A percentile compares a stretch with the other conserved stretches of the same genome.
Evolutionary conservation across 2,797 vertebrate species (phyloP).

Genomic region (Rhabdophis nuchalis): DNA sequence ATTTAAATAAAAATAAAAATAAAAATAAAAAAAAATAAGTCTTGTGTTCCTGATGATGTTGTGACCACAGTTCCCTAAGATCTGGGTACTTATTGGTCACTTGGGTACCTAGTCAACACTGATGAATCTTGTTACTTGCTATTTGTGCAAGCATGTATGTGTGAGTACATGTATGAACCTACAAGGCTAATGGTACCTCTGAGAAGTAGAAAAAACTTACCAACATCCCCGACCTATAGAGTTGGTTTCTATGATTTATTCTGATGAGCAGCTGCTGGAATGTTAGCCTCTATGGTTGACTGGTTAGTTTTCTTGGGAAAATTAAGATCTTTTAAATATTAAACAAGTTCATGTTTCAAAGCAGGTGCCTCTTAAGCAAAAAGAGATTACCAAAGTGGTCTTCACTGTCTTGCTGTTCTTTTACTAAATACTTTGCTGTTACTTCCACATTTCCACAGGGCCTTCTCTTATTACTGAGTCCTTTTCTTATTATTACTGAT

Average conservation of each 20-base stretch:
- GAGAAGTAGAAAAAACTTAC: background rate
- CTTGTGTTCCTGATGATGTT: background rate
- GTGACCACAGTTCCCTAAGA: background rate
- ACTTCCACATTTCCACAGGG: background rate
- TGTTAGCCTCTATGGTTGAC: background rate
- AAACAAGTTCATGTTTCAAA: background rate
- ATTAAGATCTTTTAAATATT: background rate
- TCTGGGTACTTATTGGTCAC: background rate
- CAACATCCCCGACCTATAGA: background rate
- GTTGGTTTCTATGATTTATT: background rate
- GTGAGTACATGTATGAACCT: background rate
- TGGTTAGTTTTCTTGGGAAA: background rate
- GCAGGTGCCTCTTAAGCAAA: background rate
- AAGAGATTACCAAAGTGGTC: background rate
- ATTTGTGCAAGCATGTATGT: background rate
- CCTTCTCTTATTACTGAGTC: background rate
- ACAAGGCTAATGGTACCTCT: background rate
- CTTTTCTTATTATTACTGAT: background rate
- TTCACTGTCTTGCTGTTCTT: background rate
- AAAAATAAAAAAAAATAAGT: too few species aligned
- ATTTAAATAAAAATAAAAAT: too few species aligned
- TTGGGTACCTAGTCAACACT: background rate
- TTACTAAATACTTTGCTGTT: background rate
- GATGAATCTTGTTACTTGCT: background rate
- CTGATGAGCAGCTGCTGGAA: background rate